Evolutionary conservation across 2,888 invertebrate species (phyloP).

Genomic region (Trachelus troglodyta): DNA sequence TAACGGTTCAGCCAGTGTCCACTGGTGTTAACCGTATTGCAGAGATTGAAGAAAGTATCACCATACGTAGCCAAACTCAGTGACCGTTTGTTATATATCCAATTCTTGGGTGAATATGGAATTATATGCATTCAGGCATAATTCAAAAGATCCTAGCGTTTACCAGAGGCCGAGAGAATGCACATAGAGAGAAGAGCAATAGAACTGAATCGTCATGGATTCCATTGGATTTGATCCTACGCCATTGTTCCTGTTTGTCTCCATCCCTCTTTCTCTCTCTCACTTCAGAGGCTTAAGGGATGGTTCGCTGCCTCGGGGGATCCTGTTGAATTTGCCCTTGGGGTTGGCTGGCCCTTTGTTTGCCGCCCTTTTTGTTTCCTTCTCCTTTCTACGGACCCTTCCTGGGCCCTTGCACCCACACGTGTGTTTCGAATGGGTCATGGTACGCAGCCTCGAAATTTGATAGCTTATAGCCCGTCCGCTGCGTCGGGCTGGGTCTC

Average conservation of each 20-base stretch:
- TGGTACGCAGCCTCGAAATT: not conserved
- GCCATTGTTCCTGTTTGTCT: constrained; percentile 6
- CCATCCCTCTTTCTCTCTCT: not conserved
- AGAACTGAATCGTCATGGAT: not conserved
- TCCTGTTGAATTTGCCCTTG: not conserved
- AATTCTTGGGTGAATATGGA: not conserved
- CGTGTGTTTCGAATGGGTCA: not conserved
- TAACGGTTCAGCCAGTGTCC: not conserved
- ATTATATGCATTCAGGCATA: not conserved
- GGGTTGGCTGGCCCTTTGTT: constrained; percentile 24
- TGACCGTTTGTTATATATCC: not conserved
- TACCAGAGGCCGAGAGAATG: not conserved
- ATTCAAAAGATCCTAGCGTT: not conserved
- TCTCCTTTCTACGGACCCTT: constrained; percentile 6
- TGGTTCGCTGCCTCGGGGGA: constrained; percentile 9
- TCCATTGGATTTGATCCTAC: not conserved
- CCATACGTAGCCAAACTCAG: not conserved
- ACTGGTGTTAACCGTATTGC: not conserved
- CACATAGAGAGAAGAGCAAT: not conserved
- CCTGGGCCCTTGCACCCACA: not conserved
- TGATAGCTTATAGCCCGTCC: not conserved
- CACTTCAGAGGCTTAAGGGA: constrained; percentile 11
- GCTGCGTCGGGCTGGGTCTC: not conserved
- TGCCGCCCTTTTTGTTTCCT: constrained; percentile 5
- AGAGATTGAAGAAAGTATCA: not conserved